phyloP scores from a whole-genome alignment of 2,797 vertebrate species.

The Halcyon chelicuti region DNA sequence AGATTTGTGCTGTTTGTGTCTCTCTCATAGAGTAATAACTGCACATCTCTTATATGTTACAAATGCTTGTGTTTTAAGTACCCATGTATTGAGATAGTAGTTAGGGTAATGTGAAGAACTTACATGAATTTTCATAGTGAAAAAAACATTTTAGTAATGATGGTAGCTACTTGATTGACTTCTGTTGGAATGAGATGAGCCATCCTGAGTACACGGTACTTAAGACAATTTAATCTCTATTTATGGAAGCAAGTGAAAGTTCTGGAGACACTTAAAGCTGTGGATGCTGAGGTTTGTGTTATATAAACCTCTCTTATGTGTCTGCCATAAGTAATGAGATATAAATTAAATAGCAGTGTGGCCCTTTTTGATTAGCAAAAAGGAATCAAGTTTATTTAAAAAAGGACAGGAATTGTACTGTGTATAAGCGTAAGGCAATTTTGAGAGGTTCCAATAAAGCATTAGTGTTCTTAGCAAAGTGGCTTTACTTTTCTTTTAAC shows the following conservation, averaged over 20 bases:
- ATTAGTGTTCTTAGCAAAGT: background rate
- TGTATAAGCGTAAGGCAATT: background rate
- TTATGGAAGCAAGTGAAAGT: background rate
- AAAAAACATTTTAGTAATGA: background rate
- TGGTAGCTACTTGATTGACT: background rate
- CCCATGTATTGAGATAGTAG: background rate
- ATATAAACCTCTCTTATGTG: background rate
- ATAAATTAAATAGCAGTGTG: background rate
- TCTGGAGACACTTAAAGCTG: background rate
- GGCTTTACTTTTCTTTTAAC: background rate
- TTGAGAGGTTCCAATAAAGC: background rate
- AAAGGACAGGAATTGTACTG: background rate
- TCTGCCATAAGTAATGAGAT: background rate
- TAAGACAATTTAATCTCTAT: background rate
- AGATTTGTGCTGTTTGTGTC: background rate
- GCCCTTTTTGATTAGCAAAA: background rate
- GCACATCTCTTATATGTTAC: background rate
- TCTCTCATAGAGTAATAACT: background rate
- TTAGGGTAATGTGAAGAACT: background rate
- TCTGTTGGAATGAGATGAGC: background rate
- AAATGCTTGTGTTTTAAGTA: background rate
- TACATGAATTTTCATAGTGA: rapidly evolving
- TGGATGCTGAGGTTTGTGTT: background rate
- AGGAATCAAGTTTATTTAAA: background rate
- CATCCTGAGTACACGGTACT: background rate